Conservation (phyloP, 2,797 vertebrate genomes). For the Leptodactylus fallax region DNA sequence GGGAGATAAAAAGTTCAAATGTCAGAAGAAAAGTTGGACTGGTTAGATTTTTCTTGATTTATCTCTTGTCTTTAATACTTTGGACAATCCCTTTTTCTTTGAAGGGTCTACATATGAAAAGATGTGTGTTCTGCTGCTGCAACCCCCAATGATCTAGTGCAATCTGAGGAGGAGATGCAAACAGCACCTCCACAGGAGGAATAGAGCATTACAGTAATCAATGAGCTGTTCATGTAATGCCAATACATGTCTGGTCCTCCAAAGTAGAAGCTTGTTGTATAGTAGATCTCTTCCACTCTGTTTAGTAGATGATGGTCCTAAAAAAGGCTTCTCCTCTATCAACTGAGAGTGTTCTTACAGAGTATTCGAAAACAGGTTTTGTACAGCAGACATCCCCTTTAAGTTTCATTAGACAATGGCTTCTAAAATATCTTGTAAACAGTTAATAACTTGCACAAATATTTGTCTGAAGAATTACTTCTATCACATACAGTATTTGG, state of each 20-base stretch:
- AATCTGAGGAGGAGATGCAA: no score
- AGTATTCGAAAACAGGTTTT: neutral
- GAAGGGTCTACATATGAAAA: neutral
- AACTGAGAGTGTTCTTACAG: neutral
- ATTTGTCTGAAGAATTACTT: conserved; percentile 79
- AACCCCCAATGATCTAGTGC: no score
- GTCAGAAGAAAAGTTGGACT: no score
- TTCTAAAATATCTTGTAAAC: conserved; percentile 72
- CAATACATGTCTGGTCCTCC: neutral
- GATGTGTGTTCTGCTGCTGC: neutral
- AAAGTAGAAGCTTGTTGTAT: neutral
- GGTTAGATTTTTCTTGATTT: no score
- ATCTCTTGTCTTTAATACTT: no score
- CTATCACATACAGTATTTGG: conserved; percentile 78
- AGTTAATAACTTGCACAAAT: conserved; percentile 81
- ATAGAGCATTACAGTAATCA: neutral
- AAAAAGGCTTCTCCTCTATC: neutral
- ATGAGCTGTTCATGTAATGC: neutral
- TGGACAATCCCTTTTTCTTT: no score
- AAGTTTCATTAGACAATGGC: conserved; percentile 43
- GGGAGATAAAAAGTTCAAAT: no score
- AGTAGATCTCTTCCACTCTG: neutral
- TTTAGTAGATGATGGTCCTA: neutral
- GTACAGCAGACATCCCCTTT: conserved; percentile 5
- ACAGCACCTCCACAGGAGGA: neutral